These are phyloP conservation scores for Maccullochella peelii DNA, from an alignment of 2,113 vertebrate species.

Conservation along the genomic window DNA sequence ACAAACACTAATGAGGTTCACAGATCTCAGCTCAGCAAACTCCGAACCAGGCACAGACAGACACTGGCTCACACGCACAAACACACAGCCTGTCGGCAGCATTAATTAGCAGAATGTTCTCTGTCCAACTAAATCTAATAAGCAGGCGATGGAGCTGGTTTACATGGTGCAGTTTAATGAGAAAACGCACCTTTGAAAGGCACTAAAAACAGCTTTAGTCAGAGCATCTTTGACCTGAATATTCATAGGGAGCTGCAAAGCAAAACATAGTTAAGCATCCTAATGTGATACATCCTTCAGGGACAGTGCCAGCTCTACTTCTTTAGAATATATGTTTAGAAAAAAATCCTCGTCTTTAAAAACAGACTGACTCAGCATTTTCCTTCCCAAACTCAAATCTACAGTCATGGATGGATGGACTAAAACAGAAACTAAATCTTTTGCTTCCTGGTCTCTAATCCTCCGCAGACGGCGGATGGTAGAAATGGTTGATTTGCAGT, in stretches of 20 bases:
- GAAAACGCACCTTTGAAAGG: conserved; percentile 58
- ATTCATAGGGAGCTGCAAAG: conserved; percentile 41
- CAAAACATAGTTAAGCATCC: conserved; percentile 22
- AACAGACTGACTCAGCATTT: conserved; percentile 47
- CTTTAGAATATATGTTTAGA: neutral
- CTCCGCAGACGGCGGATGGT: conserved; percentile 1
- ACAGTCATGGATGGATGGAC: conserved; percentile 36
- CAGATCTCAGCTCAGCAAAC: conserved; percentile 30
- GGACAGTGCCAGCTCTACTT: neutral
- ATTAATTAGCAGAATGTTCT: conserved; percentile 77
- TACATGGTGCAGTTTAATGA: conserved; percentile 61
- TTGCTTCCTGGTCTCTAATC: conserved; percentile 45
- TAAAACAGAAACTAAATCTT: conserved; percentile 51
- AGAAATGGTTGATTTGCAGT: conserved; percentile 30
- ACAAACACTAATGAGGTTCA: conserved; percentile 44
- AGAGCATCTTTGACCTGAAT: conserved; percentile 50
- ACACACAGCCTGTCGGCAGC: conserved; percentile 59
- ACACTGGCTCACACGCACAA: conserved; percentile 23
- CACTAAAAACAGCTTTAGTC: conserved; percentile 48
- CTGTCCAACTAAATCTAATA: conserved; percentile 72
- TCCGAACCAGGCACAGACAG: neutral
- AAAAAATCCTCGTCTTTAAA: neutral
- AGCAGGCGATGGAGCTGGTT: conserved; percentile 56
- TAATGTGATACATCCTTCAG: conserved; percentile 28
- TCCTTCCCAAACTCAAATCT: conserved; percentile 10